A percentile compares a stretch with the other conserved stretches of the same genome.
phyloP scores from a whole-genome alignment of 2,113 vertebrate species.

The Rhinoptilus africanus region DNA sequence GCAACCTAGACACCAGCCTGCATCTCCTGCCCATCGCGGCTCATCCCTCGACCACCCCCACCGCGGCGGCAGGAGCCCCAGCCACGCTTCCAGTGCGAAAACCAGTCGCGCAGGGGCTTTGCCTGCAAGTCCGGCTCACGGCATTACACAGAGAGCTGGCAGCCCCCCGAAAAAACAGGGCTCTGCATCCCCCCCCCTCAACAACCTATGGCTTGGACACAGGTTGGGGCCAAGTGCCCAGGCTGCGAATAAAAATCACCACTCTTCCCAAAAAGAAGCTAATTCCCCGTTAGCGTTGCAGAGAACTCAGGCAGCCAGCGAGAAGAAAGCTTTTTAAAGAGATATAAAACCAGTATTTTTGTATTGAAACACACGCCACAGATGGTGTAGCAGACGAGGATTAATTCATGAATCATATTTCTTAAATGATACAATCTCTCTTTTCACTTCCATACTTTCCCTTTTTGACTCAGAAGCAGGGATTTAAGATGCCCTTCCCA shows the following conservation, averaged over 20 bases:
- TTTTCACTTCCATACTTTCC: conserved; percentile 58
- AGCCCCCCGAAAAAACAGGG: neutral
- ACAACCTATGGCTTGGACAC: neutral
- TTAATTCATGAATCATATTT: conserved; percentile 69
- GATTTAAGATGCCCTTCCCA: conserved; percentile 59
- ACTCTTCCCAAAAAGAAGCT: neutral
- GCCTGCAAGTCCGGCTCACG: neutral
- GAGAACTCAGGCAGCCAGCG: conserved; percentile 6
- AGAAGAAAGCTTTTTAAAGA: conserved; percentile 48
- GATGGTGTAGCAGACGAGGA: conserved; percentile 69
- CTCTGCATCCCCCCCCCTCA: neutral
- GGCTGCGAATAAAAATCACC: neutral
- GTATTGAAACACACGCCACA: conserved; percentile 58
- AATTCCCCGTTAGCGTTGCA: neutral
- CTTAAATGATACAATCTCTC: conserved; percentile 60
- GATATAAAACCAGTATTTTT: conserved; percentile 40
- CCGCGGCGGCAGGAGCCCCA: accelerated
- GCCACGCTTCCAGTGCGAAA: neutral
- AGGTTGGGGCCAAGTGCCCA: neutral
- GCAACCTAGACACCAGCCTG: neutral
- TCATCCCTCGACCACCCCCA: neutral
- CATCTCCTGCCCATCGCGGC: neutral
- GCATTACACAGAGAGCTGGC: neutral
- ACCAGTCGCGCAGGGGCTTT: accelerated
- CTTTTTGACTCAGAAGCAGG: conserved; percentile 56